Conservation (phyloP, 2,797 vertebrate genomes). For the Poeciliopsis paucimaculata region DNA sequence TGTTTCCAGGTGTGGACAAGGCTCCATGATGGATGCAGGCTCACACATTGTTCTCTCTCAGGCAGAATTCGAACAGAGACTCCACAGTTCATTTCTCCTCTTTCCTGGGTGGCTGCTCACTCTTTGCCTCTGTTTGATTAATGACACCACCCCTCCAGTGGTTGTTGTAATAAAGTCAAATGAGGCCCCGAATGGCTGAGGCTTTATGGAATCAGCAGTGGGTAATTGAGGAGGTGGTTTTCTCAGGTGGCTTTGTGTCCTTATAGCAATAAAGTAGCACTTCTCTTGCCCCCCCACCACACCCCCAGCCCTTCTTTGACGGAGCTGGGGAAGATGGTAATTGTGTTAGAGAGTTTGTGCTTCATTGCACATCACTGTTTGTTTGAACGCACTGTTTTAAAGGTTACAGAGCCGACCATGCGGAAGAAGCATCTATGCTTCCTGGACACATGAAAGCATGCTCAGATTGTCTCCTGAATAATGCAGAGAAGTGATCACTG, state of each 20-base stretch:
- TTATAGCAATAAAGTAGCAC: conserved; percentile 48
- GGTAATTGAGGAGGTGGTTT: conserved; percentile 65
- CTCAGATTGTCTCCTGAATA: conserved; percentile 41
- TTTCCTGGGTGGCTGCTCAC: conserved; percentile 46
- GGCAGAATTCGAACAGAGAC: conserved; percentile 31
- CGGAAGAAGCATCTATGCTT: conserved; percentile 38
- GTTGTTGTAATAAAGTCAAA: conserved; percentile 74
- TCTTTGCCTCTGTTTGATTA: conserved; percentile 68
- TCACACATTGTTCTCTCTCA: conserved; percentile 18
- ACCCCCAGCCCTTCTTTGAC: conserved; percentile 20
- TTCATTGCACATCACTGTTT: conserved; percentile 33
- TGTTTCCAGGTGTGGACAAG: conserved; percentile 16
- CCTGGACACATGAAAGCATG: conserved; percentile 23
- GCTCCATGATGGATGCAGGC: conserved; percentile 36
- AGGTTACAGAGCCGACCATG: conserved; percentile 41
- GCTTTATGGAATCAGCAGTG: conserved; percentile 69
- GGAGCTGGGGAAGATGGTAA: conserved; percentile 58
- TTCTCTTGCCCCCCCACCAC: conserved; percentile 43
- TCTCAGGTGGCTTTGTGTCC: conserved; percentile 57
- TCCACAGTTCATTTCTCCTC: conserved; percentile 46
- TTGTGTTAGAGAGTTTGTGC: conserved; percentile 47
- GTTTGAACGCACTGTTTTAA: conserved; percentile 46
- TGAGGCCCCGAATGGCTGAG: conserved; percentile 63
- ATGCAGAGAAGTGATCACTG: conserved; percentile 33
- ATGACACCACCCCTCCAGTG: conserved; percentile 56